Evolutionary conservation across 2,797 vertebrate genomes (phyloP), one percentile per base, ranked within the genome.

Genomic region (Erithacus rubecula): DNA sequence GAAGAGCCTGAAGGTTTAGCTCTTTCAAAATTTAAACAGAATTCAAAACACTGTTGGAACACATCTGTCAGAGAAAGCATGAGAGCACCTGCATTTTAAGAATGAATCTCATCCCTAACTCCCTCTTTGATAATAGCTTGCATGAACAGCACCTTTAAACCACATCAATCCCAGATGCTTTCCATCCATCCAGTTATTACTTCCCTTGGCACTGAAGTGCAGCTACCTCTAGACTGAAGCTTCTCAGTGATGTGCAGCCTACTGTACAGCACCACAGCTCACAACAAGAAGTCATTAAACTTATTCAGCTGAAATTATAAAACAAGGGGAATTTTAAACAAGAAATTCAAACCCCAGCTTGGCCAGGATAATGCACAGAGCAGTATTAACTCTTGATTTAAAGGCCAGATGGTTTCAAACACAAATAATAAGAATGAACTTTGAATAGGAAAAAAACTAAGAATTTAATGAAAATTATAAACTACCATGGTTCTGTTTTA

Each of bases 1-100:
- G 91, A 97, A 98, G 96, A 97, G 97, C 97, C 97, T 96, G 96
- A 94, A 97, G 97, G 97, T 97, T 95, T 90, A 94, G 94, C 85
- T 83, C 97, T 98, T 98, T 98, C 96, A 97, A 97, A 97, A 97
- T 97, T 98, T 97, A 97, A 98, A 95, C 96, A 97, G 96, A 98
- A 97, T 97, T 98, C 97, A 97, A 97, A 96, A 97, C 95, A 95
- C 95, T 96, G 84, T 92, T 96, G 95, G 96, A 97, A 97, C 94
- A 95, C 96, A 97, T 98, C 97, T 96, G 97, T 97, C 94, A 96
- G 91, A 92, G 96, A 88, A 97, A 96, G 96, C 91, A 90, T 76
- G 64, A 96, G 91, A 97, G 95, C 96, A 97, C 97, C 98, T 97
- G 97, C 96, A 97, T 97, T 96, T 97, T 91, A 96, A 95, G 96